Evolutionary conservation across 2,797 vertebrate genomes (phyloP).

Genomic region (Anabacerthia variegaticeps): DNA sequence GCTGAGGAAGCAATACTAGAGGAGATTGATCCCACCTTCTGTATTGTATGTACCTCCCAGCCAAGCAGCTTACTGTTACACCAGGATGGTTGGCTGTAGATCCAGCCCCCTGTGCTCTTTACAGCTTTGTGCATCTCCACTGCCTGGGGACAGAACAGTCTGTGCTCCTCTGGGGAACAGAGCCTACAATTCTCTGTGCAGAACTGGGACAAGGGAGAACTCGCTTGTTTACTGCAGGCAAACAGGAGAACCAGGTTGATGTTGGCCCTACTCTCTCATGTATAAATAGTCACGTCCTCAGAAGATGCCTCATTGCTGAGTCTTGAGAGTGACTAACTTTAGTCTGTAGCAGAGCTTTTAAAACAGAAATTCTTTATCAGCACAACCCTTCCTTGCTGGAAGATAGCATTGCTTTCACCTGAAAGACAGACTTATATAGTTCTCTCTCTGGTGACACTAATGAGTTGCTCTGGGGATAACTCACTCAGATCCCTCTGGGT

Average conservation of each 20-base stretch:
- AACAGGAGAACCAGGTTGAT: neutral
- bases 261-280: neutral
- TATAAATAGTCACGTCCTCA: neutral
- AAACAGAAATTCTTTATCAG: constrained; percentile 23
- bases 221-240: neutral
- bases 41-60: neutral
- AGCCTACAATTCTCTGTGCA: neutral
- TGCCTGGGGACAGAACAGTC: neutral
- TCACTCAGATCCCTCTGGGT: neutral
- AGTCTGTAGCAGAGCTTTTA: constrained; percentile 32
- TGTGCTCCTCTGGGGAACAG: neutral
- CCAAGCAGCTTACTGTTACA: neutral
- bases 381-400: constrained; percentile 9
- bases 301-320: neutral
- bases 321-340: neutral
- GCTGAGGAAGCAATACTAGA: neutral
- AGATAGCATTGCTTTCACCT: constrained; percentile 47
- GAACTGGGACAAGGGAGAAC: neutral
- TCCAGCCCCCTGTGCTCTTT: neutral
- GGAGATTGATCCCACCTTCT: neutral
- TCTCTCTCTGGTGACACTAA: constrained; percentile 46
- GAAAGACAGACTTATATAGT: constrained; percentile 50
- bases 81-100: neutral
- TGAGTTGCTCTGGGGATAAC: constrained; percentile 12
- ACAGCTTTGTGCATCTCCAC: neutral